A percentile compares a stretch with the other conserved stretches of the same genome.
Evolutionary conservation across 1,140 invertebrate species (phyloP).

Genomic region (Procambarus virginalis): DNA sequence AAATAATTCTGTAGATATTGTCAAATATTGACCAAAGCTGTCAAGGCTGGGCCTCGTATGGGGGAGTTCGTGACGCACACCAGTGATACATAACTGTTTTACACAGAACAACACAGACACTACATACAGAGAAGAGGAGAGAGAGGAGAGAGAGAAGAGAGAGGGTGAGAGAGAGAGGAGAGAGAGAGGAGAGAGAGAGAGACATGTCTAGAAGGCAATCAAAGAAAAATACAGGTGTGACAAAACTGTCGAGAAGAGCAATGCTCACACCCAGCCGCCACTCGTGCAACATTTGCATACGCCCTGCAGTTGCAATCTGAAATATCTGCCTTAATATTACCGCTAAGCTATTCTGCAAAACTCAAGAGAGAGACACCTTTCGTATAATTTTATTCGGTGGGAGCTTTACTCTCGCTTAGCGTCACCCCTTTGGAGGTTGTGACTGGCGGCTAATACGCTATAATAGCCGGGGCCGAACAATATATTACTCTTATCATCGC

Average conservation of each 20-base stretch:
- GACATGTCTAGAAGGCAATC: not conserved
- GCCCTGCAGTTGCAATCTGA: not conserved
- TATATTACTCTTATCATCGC: not conserved
- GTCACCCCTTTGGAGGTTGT: not conserved
- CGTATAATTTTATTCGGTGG: not conserved
- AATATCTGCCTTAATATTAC: conserved; percentile 1
- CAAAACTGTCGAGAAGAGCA: not conserved
- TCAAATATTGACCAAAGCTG: too few relatives aligned
- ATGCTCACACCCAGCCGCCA: not conserved
- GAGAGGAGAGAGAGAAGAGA: not conserved
- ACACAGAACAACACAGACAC: too few relatives aligned
- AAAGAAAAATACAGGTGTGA: not conserved
- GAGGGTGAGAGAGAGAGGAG: not conserved
- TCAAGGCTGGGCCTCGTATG: too few relatives aligned
- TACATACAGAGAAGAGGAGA: not conserved
- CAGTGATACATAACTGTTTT: too few relatives aligned
- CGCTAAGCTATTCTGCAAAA: not conserved
- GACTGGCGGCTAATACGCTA: not conserved
- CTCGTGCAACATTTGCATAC: not conserved
- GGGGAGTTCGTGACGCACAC: too few relatives aligned
- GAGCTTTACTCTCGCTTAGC: not conserved
- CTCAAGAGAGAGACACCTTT: not conserved
- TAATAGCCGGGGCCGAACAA: not conserved
- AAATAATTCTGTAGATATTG: too few relatives aligned
- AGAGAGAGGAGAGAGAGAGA: not conserved